Base-by-base conservation (phyloP, 2,113 vertebrate genomes). In the Pluvianellus socialis region DNA sequence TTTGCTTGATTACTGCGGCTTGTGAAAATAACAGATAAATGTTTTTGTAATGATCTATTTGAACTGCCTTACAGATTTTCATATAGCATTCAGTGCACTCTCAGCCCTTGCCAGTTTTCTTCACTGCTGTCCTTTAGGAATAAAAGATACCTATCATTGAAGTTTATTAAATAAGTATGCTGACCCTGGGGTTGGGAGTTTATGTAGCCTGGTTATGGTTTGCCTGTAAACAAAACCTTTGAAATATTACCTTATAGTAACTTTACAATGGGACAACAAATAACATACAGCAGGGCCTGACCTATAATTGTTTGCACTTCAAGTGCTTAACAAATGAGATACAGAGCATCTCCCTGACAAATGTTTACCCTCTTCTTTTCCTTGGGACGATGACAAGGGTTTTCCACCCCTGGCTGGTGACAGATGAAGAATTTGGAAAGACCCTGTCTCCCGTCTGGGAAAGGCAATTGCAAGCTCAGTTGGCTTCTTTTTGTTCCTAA, bases 371-470 rank as follows among this genome's bases (percentile, higher is more conserved):
- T 56, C 35, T 58, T 88, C 63, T 94, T 94, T 90, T 93, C 40
- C 83, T 87, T 95, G 91, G 79, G 92, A 86, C 2, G 15, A 66
- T 95, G 86, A 92, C 91, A 85, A 93, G 33, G 61, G 53, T 92
- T 94, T 96, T 96, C 84, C 72, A 68, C 87, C 76, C 35, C 73
- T 91, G 49, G 38, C 40, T 94, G 92, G 84, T 79, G 88, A 94
- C 73, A 94, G 91, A 91, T 94, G 88, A 92, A 90, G 88, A 94
- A 71, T 87, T 91, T 95, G 91, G 94, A 94, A 91, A 84, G 88
- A 81, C 67, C 61, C 58, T 91, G 2, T 71, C 75, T 96, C 80
- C 79, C 14, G 2, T 23, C 70, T 94, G 73, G 76, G 91, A 94
- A 89, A 91, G 32, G 76, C 66, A 88, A 80, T 84, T 96, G 82